A percentile compares a stretch with the other conserved stretches of the same genome.
Conservation (phyloP, 2,113 vertebrate genomes). For the Bungarus multicinctus region DNA sequence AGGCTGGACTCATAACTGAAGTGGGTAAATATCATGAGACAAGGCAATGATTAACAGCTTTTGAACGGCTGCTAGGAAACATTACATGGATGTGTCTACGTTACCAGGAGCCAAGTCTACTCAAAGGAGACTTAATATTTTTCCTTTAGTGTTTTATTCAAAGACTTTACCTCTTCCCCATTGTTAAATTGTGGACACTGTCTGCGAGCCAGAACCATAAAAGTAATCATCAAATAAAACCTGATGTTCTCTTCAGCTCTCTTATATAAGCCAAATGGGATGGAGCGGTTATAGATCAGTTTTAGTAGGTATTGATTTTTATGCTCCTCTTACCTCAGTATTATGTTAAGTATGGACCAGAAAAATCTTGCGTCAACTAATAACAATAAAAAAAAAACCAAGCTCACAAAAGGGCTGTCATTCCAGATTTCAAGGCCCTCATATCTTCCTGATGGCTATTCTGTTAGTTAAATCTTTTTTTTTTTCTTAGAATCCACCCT, state of each 20-base stretch:
- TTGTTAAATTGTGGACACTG: not conserved
- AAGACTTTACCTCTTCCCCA: not conserved
- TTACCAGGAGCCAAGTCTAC: not conserved
- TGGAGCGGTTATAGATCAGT: not conserved
- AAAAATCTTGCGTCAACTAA: not conserved
- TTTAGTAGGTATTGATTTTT: not conserved
- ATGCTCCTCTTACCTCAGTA: not conserved
- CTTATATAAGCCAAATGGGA: not conserved
- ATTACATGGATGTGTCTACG: not conserved
- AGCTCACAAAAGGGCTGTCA: not conserved
- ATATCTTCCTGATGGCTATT: not conserved
- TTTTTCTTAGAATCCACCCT: not conserved
- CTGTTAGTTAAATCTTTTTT: not conserved
- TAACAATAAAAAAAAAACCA: not conserved
- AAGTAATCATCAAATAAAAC: not conserved
- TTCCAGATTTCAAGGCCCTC: not conserved
- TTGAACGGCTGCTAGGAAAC: not conserved
- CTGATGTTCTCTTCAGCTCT: not conserved
- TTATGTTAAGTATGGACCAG: not conserved
- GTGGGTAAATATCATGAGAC: not conserved
- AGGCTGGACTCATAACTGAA: not conserved
- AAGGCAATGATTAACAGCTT: not conserved
- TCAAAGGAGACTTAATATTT: not conserved
- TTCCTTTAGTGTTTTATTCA: not conserved
- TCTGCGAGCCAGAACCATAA: not conserved